Conservation (phyloP, 1,140 invertebrate genomes). For the Zaprionus nigranus region DNA sequence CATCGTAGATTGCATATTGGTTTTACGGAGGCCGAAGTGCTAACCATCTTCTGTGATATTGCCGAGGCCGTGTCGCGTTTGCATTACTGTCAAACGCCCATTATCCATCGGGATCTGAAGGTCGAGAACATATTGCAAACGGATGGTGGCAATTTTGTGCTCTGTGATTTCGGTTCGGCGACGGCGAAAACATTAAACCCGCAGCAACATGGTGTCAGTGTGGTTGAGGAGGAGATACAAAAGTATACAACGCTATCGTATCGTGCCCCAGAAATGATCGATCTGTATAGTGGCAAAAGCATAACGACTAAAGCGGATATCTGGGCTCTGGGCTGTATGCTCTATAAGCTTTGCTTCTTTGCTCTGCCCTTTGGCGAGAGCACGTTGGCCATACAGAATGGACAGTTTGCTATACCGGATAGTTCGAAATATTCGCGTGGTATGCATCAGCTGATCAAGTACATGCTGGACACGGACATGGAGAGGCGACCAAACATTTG, state of each 20-base stretch:
- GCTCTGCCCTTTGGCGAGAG: constrained; percentile 97
- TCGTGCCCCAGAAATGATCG: constrained; percentile 97
- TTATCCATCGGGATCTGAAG: constrained; percentile 98
- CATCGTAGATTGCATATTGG: constrained; percentile 87
- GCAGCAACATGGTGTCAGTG: constrained; percentile 88
- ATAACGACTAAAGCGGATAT: constrained; percentile 97
- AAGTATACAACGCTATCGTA: constrained; percentile 97
- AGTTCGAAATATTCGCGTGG: constrained; percentile 90
- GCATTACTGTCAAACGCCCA: constrained; percentile 97
- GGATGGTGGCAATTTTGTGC: constrained; percentile 91
- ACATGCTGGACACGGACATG: constrained; percentile 93
- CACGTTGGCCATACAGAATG: constrained; percentile 96
- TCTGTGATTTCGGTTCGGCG: constrained; percentile 96
- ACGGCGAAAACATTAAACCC: constrained; percentile 93
- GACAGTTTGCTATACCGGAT: constrained; percentile 94
- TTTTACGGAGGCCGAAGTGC: constrained; percentile 92
- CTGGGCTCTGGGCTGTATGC: constrained; percentile 95
- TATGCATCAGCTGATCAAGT: constrained; percentile 88
- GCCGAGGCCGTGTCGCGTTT: constrained; percentile 96
- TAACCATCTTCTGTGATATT: constrained; percentile 97
- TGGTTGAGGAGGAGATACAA: constrained; percentile 96
- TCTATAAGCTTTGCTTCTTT: constrained; percentile 97
- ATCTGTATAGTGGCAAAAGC: constrained; percentile 94
- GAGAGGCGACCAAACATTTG: constrained; percentile 94
- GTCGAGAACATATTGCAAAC: constrained; percentile 95